Base-by-base conservation (phyloP, 2,797 vertebrate genomes). In the Enteromius unitaeniatus region DNA sequence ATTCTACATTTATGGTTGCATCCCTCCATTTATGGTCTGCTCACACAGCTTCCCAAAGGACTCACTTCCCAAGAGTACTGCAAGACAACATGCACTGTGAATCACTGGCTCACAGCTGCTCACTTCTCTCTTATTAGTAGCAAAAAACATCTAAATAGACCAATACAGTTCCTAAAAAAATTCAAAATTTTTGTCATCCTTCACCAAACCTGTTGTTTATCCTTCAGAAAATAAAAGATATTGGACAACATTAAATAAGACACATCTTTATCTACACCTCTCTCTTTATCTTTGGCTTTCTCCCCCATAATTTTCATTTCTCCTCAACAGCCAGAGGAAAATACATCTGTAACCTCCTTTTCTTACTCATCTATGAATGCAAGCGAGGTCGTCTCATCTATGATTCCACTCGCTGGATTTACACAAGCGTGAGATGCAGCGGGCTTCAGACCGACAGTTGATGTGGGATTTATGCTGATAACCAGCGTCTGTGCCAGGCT, bases 391-490 rank as follows among this genome's bases (percentile, higher is more conserved):
- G 47, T 37, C 68, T 72, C 34, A 73, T 68, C 23, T 81, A 34
- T 49, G 67, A 37, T 87, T 80, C n/a, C 53, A 76, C 62, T 84
- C 42, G 3, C 78, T 84, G 74, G 84, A 87, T 87, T 84, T 87
- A 73, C 69, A 82, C 64, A 79, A 2, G 34, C 62, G 23, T 37
- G 78, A 83, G 55, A 53, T n/a, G 28, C 55, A 55, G 70, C 26
- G 28, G 53, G 68, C 55, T 84, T 85, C 74, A 86, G 49, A 84
- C 81, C 84, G 60, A 58, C 69, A 79, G 78, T 17, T 84, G 75
- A 82, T 67, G 62, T 28, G 75, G 76, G 84, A 82, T 86, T 88
- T 82, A 77, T 77, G 40, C 68, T 74, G 83, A 85, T 81, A 78
- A 80, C 67, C 67, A 51, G 78, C 60, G 51, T 65, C 78, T 82